These are phyloP conservation scores for Ametastegia equiseti DNA, from an alignment of 2,888 invertebrate genomes.

Conservation along the genomic window DNA sequence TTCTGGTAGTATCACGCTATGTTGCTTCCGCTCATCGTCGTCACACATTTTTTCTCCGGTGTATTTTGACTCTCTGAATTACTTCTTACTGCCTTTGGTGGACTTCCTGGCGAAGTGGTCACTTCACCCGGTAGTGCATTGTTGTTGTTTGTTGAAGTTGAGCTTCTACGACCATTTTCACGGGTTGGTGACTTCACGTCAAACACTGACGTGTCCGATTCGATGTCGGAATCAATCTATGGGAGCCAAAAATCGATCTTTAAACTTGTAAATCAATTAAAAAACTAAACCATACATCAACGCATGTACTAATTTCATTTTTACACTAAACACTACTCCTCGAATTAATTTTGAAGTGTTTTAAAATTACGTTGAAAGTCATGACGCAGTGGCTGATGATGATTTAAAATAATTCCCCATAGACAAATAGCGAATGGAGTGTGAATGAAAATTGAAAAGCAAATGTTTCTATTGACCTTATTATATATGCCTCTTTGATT, in stretches of 20 bases:
- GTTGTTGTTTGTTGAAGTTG: slow-evolving; percentile 78
- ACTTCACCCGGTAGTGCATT: slow-evolving; percentile 74
- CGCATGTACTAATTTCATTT: neutral
- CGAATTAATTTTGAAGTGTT: neutral
- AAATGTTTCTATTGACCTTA: neutral
- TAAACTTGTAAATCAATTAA: neutral
- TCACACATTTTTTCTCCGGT: slow-evolving; percentile 78
- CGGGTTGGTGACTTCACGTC: slow-evolving; percentile 78
- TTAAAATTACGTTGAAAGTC: neutral
- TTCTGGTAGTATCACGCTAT: slow-evolving; percentile 78
- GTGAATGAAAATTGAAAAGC: neutral
- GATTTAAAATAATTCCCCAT: no score
- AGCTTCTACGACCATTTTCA: slow-evolving; percentile 76
- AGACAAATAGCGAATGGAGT: no score
- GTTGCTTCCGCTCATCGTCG: slow-evolving; percentile 79
- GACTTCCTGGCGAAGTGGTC: slow-evolving; percentile 73
- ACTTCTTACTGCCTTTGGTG: slow-evolving; percentile 76
- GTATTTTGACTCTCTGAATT: slow-evolving; percentile 78
- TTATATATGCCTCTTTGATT: neutral
- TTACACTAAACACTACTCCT: neutral
- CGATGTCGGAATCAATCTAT: slow-evolving; percentile 81
- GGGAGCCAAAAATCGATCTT: slow-evolving; percentile 61
- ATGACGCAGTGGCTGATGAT: slow-evolving; percentile 7
- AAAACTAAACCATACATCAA: neutral
- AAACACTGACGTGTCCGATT: slow-evolving; percentile 81